Percentiles rank a stretch among this genome's conserved stretches.
Conservation (phyloP, 2,797 vertebrate species). For the Calcarius lapponicus region DNA sequence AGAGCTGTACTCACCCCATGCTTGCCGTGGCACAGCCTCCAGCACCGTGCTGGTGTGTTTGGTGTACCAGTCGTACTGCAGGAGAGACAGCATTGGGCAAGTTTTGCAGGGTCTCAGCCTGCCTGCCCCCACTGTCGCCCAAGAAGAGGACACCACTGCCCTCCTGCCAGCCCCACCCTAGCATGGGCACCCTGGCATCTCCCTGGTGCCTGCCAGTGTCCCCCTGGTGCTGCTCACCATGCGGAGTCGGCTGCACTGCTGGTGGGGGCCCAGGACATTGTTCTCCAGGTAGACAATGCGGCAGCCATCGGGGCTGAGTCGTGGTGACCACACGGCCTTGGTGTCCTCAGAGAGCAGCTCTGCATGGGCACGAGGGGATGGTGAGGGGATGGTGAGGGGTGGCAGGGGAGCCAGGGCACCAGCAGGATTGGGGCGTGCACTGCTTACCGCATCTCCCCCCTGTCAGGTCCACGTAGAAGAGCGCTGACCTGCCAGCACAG, state of each 20-base stretch:
- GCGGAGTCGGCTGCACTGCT: conserved; percentile 88
- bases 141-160: background rate
- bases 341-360: conserved; percentile 87
- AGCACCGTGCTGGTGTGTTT: conserved; percentile 89
- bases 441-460: conserved; percentile 90
- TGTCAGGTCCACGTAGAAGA: conserved; percentile 92
- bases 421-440: rapidly evolving
- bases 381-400: background rate
- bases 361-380: conserved; percentile 46
- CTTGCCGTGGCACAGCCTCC: conserved; percentile 83
- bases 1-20: conserved; percentile 77
- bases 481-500: conserved; percentile 83
- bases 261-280: conserved; percentile 84
- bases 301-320: conserved; percentile 94
- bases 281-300: conserved; percentile 89
- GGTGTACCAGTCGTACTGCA: conserved; percentile 95
- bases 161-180: background rate
- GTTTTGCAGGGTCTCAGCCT: background rate
- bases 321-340: conserved; percentile 85
- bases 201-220: background rate
- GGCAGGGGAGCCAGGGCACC: rapidly evolving
- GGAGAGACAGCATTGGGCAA: background rate
- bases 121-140: background rate
- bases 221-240: conserved; percentile 78
- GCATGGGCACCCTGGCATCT: background rate